Percentiles rank a stretch among this genome's conserved stretches.
Conservation (phyloP, 1,140 invertebrate species). For the Lamellibrachia luymesi region DNA sequence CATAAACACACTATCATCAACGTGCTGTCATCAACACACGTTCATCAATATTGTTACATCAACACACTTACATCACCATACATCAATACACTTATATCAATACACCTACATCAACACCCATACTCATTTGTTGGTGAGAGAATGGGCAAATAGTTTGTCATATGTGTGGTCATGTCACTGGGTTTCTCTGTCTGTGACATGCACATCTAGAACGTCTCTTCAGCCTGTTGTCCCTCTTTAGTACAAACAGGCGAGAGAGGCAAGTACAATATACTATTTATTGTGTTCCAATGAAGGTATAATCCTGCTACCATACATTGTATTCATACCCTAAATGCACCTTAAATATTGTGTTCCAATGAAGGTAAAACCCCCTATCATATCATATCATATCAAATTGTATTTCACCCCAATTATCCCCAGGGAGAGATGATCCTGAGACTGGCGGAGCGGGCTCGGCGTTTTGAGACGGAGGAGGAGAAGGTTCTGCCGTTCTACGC, state of each 20-base stretch:
- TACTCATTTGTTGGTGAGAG: neutral
- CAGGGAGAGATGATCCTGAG: slow-evolving; percentile 53
- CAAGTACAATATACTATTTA: too few species aligned
- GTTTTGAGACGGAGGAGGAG: slow-evolving; percentile 58
- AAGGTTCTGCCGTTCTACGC: slow-evolving; percentile 59
- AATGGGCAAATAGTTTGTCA: neutral
- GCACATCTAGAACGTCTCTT: too few species aligned
- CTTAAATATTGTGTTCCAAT: too few species aligned
- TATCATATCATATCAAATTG: neutral
- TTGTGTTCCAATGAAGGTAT: too few species aligned
- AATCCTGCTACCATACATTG: too few species aligned
- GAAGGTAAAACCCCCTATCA: too few species aligned
- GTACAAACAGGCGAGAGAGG: too few species aligned
- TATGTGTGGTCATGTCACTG: neutral
- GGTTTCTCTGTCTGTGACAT: neutral
- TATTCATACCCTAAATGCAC: too few species aligned
- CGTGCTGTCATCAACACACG: neutral
- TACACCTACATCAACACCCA: neutral
- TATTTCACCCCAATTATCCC: neutral
- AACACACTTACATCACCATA: neutral
- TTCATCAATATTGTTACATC: neutral
- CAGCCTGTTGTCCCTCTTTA: too few species aligned
- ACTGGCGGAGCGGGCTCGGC: slow-evolving; percentile 55
- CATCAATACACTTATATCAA: neutral
- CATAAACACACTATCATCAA: neutral